Percentiles rank a stretch among this genome's conserved stretches.
Conservation (phyloP, 2,797 vertebrate species). For the Tenualosa thibaudeaui region DNA sequence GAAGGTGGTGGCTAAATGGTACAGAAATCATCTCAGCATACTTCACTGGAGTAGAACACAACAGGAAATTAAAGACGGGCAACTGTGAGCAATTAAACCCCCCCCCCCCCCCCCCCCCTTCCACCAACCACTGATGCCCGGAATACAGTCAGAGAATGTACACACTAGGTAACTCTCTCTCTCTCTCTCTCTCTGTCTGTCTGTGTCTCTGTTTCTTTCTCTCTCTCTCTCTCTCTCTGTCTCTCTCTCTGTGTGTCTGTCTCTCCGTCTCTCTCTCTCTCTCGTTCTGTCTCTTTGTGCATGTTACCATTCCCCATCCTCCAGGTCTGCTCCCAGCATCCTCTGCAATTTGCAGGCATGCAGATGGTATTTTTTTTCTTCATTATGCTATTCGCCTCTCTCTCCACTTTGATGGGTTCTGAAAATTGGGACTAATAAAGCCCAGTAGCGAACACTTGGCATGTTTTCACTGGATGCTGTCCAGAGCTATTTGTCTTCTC, state of each 20-base stretch:
- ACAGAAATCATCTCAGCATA: neutral
- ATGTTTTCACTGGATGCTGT: slow-evolving; percentile 52
- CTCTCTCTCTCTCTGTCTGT: slow-evolving; percentile 24
- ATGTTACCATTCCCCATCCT: slow-evolving; percentile 1
- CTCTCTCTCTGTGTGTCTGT: slow-evolving; percentile 20
- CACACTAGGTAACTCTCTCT: slow-evolving; percentile 41
- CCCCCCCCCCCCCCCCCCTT: no score
- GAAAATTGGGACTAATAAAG: slow-evolving; percentile 46
- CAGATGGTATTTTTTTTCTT: slow-evolving; percentile 15
- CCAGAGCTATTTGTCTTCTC: slow-evolving; percentile 61
- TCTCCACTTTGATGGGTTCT: slow-evolving; percentile 40
- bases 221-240: slow-evolving; percentile 21
- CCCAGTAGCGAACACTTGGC: slow-evolving; percentile 44
- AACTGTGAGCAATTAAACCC: neutral
- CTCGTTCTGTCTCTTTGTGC: neutral
- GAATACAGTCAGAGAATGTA: slow-evolving; percentile 9
- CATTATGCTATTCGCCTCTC: neutral
- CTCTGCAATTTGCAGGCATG: slow-evolving; percentile 13
- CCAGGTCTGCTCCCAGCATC: slow-evolving; percentile 19
- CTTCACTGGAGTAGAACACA: neutral
- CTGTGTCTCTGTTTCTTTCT: slow-evolving; percentile 18
- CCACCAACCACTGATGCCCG: neutral
- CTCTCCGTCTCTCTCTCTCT: slow-evolving; percentile 19
- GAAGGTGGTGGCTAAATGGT: neutral
- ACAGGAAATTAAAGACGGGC: slow-evolving; percentile 6